Base-by-base conservation (phyloP, 2,797 vertebrate genomes). In the Myripristis murdjan region DNA sequence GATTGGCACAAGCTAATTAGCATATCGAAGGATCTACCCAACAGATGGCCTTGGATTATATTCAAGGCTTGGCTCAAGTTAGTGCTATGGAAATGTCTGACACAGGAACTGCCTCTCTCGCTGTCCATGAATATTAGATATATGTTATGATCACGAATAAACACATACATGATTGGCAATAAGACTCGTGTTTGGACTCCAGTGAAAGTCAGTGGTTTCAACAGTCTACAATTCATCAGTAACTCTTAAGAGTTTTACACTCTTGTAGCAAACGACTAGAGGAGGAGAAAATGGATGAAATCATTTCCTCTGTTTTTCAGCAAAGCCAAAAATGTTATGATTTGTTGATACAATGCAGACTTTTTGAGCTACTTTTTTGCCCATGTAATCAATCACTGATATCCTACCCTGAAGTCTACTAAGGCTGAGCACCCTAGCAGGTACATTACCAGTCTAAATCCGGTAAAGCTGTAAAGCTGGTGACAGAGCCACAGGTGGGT, bases 31-130 rank as follows among this genome's bases (percentile, higher is more conserved):
- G 81, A 88, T 86, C 87, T 83, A 77, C 70, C 83, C 73, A 82
- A 75, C 87, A 91, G 87, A 88, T 88, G 87, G 86, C 77, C 77
- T 81, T 87, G 81, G 84, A 90, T 86, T 77, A 68, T 85, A 64
- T 85, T 88, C 87, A 85, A 83, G 70, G 35, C 87, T 85, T 89
- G 88, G 90, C 87, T 85, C 76, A 70, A 83, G 64, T 76, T 43
- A 51, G 71, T 73, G 79, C 18, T 51, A 77, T 83, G 85, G 77
- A 90, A 87, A 82, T 62, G 75, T 85, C 82, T 83, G 83, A 87
- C 81, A 89, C 77, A 79, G 81, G 85, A 84, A 84, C 78, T 81
- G 85, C 73, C 63, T 74, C 53, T 70, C 61, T 23, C 54, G 74
- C 70, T 64, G 53, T 65, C 73, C 60, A 26, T 61, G 64, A 22